Base-by-base conservation (phyloP, 2,888 invertebrate genomes). In the Tuta absoluta region DNA sequence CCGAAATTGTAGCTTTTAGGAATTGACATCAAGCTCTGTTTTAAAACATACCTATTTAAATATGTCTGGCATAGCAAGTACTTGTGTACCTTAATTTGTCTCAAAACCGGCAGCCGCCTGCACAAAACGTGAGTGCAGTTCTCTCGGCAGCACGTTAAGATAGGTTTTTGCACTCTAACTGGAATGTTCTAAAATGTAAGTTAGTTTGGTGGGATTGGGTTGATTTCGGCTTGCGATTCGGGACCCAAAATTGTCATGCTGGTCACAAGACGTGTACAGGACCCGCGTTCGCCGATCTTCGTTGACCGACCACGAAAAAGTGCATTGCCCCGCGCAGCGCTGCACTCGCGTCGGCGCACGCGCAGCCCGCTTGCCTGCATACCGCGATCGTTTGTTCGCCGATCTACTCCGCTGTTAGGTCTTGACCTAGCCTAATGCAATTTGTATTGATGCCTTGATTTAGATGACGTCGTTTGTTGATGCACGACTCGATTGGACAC, bases 381-480 rank as follows among this genome's bases (percentile, higher is more conserved):
- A 5, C 71, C 51, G 51, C 74, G 73, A 81, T 79, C 82, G 81
- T 79, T 75, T 77, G 75, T 77, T 72, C 51, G 23, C 66, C 60
- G 23, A 77, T 84, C 86, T 87, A 89, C 85, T 81, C 76, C 71
- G 78, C 78, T 81, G 84, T 90, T 88, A 89, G 86, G 45, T 60
- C 90, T 81, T 89, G 91, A 91, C 91, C 91, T 91, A 88, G 86
- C 84, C 83, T 87, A 91, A 89, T 85, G 79, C 78, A 77, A 84
- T 85, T 81, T 84, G 81, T 79, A 77, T 89, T 90, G 79, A 74
- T 74, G 77, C 68, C 58, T 38, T 38, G 38, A 59, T 59, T 59
- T 59, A 59, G 58, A 59, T 38, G 57, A 57, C 57, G 57, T 57
- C 17, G 57, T 37, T 57, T 33, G 76, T 76, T 53, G 23, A 24